These are phyloP conservation scores for Sipunculus nudus DNA, from an alignment of 2,888 invertebrate species.

Conservation along the genomic window DNA sequence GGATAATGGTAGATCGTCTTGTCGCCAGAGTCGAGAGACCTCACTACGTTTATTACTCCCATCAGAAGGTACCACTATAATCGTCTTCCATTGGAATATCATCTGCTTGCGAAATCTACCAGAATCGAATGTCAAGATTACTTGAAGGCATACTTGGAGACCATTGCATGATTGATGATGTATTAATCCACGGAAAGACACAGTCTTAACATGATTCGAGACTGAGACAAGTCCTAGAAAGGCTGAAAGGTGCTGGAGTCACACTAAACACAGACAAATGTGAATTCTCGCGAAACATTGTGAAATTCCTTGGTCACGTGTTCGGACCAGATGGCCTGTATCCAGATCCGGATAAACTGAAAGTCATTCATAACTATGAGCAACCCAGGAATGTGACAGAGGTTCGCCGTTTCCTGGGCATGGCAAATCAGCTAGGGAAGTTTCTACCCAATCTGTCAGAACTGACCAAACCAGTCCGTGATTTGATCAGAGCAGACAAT, in stretches of 20 bases:
- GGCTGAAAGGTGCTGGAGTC: conserved; percentile 23
- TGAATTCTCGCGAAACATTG: conserved; percentile 21
- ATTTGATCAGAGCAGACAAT: conserved; percentile 22
- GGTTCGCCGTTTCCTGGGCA: conserved; percentile 23
- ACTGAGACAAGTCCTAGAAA: conserved; percentile 13
- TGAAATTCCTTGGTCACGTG: conserved; percentile 33
- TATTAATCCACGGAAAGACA: conserved; percentile 24
- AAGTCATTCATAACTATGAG: conserved; percentile 11
- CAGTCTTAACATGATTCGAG: conserved; percentile 26
- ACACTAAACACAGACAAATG: conserved; percentile 40
- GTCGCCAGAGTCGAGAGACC: too few species aligned
- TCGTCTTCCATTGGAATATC: conserved; percentile 19
- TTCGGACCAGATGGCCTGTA: conserved; percentile 20
- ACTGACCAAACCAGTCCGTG: conserved; percentile 23
- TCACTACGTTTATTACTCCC: too few species aligned
- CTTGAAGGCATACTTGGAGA: conserved; percentile 20
- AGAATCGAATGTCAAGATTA: conserved; percentile 26
- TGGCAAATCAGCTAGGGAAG: conserved; percentile 34
- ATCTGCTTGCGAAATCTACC: conserved; percentile 23
- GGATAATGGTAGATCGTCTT: conserved; percentile 39
- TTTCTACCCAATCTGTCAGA: conserved; percentile 23
- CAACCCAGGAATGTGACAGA: conserved; percentile 22
- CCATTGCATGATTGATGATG: conserved; percentile 36
- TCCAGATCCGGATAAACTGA: conserved; percentile 23
- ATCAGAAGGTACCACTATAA: too few species aligned